A percentile compares a stretch with the other conserved stretches of the same genome.
Evolutionary conservation across 2,113 vertebrate genomes (phyloP).

Genomic region (Elaphurus davidianus): DNA sequence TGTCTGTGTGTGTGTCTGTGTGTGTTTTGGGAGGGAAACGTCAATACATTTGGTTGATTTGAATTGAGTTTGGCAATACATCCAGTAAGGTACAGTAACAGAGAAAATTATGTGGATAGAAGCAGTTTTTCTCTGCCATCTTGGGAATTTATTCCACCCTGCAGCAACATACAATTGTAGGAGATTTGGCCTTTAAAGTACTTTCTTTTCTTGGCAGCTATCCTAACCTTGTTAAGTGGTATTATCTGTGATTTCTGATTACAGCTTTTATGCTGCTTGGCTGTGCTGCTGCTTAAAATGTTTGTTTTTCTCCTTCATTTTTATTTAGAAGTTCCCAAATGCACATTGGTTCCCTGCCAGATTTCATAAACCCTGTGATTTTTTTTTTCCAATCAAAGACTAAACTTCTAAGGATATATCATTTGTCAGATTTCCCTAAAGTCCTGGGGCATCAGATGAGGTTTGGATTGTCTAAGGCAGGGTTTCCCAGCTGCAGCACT

Average conservation of each 20-base stretch:
- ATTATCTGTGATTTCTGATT: conserved; percentile 55
- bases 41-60: background rate
- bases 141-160: background rate
- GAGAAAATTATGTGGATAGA: background rate
- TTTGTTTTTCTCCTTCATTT: conserved; percentile 55
- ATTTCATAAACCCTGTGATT: conserved; percentile 40
- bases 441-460: background rate
- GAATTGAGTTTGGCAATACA: background rate
- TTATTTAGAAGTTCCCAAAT: conserved; percentile 54
- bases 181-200: conserved; percentile 36
- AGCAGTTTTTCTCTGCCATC: conserved; percentile 25
- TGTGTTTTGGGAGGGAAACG: background rate
- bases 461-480: background rate
- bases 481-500: background rate
- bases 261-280: conserved; percentile 39
- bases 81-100: conserved; percentile 19
- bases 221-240: conserved; percentile 44
- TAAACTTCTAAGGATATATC: background rate
- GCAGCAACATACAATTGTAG: background rate
- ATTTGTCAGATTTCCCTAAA: conserved; percentile 22
- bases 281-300: conserved; percentile 46
- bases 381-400: conserved; percentile 20
- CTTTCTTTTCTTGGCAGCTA: conserved; percentile 46
- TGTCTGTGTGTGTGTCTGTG: background rate
- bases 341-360: conserved; percentile 33